phyloP scores from a whole-genome alignment of 2,888 invertebrate species.

The Atethmia centrago region DNA sequence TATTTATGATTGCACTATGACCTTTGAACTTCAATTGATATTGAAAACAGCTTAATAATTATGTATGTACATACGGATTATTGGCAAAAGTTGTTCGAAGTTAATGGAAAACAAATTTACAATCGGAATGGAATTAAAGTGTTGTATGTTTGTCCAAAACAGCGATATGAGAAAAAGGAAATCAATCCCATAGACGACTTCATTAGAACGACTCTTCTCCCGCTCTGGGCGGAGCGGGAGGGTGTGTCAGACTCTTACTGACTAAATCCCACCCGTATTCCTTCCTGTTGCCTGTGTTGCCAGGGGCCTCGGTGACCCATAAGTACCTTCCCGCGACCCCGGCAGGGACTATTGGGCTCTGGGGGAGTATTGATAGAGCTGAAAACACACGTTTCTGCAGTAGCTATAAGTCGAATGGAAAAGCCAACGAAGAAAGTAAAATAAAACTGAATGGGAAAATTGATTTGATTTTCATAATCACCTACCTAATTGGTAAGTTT shows the following conservation, averaged over 20 bases:
- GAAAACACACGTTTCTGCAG: not conserved
- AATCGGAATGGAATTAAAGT: not conserved
- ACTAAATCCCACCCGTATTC: no score
- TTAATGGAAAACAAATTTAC: conserved; percentile 11
- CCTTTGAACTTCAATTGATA: conserved; percentile 45
- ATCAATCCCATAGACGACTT: not conserved
- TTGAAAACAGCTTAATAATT: conserved; percentile 27
- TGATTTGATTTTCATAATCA: not conserved
- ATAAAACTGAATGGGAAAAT: not conserved
- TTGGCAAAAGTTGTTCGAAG: not conserved
- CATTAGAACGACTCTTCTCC: not conserved
- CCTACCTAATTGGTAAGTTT: not conserved
- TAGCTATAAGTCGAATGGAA: not conserved
- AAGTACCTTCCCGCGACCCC: no score
- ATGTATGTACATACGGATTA: conserved; percentile 8
- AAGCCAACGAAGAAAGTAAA: not conserved
- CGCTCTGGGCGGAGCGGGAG: no score
- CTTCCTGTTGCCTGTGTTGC: no score
- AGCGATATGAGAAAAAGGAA: not conserved
- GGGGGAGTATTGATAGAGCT: not conserved
- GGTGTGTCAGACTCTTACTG: no score
- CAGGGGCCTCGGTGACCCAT: no score
- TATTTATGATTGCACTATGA: conserved; percentile 41
- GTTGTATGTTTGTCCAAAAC: not conserved
- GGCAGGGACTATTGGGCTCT: no score